phyloP scores from a whole-genome alignment of 2,113 vertebrate genomes.

The Tautogolabrus adspersus region DNA sequence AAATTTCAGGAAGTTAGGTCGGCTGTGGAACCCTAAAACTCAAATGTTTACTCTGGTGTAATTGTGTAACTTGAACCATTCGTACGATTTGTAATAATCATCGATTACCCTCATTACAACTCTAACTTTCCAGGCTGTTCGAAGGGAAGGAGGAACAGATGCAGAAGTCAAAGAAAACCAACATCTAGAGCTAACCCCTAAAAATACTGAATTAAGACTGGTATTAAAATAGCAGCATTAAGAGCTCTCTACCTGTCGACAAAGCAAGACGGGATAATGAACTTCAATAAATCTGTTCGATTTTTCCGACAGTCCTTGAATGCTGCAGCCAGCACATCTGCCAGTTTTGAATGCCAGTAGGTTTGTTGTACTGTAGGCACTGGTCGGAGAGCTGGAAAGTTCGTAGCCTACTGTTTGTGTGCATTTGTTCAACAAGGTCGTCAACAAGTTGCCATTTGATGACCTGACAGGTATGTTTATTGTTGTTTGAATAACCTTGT shows the following conservation, averaged over 20 bases:
- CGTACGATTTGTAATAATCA: too few relatives aligned
- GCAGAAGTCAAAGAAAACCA: neutral
- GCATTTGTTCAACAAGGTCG: slow-evolving; percentile 3
- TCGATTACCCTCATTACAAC: too few relatives aligned
- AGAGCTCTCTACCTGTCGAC: too few relatives aligned
- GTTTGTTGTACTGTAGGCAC: neutral
- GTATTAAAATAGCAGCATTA: neutral
- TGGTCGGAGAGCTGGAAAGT: slow-evolving; percentile 26
- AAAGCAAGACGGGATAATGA: neutral
- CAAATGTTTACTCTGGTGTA: too few relatives aligned
- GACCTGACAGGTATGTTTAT: slow-evolving; percentile 32
- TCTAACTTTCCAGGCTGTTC: too few relatives aligned
- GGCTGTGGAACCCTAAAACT: too few relatives aligned
- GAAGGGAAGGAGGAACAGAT: too few relatives aligned
- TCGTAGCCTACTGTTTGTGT: neutral
- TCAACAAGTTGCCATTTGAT: neutral
- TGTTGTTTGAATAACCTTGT: neutral
- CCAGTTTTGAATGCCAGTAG: neutral
- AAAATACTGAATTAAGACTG: too few relatives aligned
- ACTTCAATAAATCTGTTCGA: neutral
- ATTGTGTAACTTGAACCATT: too few relatives aligned
- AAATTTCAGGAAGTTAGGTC: too few relatives aligned
- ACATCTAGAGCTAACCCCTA: too few relatives aligned
- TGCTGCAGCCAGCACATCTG: neutral
- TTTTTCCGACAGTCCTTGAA: neutral